These are phyloP conservation scores for Zhuqinia jingwanae DNA, from an alignment of 2,888 invertebrate species.

Conservation along the genomic window DNA sequence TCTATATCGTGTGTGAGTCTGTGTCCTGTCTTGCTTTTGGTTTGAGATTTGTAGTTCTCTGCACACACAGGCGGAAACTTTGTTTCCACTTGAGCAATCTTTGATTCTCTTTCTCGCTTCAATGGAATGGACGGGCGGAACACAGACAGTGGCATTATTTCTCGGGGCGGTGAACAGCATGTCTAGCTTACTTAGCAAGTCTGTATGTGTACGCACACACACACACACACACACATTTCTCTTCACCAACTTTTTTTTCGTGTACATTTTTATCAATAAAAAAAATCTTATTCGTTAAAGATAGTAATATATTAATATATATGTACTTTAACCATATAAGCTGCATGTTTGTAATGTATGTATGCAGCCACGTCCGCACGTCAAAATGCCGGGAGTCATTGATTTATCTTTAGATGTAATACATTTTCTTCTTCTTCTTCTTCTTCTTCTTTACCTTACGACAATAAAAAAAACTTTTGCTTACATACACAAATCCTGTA, in stretches of 20 bases:
- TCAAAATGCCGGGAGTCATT: conserved; percentile 14
- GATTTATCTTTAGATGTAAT: not conserved
- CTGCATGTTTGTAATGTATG: too few relatives aligned
- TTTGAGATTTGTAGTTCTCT: conserved; percentile 31
- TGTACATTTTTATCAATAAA: conserved; percentile 34
- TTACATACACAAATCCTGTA: not conserved
- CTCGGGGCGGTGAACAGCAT: conserved; percentile 31
- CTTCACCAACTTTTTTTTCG: not conserved
- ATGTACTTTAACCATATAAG: not conserved
- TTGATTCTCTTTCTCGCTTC: conserved; percentile 65
- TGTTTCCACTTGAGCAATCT: conserved; percentile 67
- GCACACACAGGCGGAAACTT: conserved; percentile 63
- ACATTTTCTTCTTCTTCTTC: not conserved
- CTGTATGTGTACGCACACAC: conserved; percentile 2
- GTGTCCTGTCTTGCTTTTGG: too few relatives aligned
- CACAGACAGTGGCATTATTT: conserved; percentile 29
- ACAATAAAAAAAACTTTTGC: not conserved
- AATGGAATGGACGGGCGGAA: conserved; percentile 58
- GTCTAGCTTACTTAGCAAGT: not conserved
- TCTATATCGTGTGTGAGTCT: too few relatives aligned
- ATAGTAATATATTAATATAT: not conserved
- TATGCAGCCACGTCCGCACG: conserved; percentile 29
- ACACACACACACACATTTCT: too few relatives aligned
- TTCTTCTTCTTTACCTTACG: not conserved
- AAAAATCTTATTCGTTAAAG: not conserved